These are phyloP conservation scores for Halcyon chelicuti DNA, from an alignment of 2,797 vertebrate genomes.

Conservation along the genomic window DNA sequence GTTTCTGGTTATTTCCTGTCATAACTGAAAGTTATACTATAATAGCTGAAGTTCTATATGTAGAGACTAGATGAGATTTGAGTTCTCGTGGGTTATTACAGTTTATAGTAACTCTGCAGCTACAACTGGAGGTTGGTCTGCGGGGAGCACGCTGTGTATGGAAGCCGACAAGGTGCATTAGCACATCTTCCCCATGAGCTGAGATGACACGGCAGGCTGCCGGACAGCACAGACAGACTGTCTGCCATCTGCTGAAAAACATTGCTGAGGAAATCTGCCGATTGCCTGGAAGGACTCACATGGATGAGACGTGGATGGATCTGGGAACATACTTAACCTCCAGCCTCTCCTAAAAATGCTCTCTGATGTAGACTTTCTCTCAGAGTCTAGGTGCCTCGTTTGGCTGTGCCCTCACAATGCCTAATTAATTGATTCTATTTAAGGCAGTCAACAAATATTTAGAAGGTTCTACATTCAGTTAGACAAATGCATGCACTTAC, in stretches of 20 bases:
- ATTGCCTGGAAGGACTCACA: neutral
- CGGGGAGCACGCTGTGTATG: neutral
- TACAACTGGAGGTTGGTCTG: neutral
- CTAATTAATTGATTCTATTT: neutral
- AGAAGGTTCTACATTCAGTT: neutral
- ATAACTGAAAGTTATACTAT: neutral
- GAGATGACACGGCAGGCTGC: neutral
- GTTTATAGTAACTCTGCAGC: neutral
- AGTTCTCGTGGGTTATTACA: neutral
- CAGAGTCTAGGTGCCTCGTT: neutral
- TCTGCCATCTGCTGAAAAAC: neutral
- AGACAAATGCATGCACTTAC: constrained; percentile 36
- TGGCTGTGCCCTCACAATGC: neutral
- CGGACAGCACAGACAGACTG: neutral
- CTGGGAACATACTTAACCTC: neutral
- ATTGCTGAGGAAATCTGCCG: neutral
- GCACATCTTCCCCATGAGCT: rapidly evolving
- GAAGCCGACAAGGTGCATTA: neutral
- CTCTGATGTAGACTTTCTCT: neutral
- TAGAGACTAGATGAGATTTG: neutral
- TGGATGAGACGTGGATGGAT: neutral
- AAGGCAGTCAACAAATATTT: neutral
- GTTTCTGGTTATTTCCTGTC: neutral
- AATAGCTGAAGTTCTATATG: neutral
- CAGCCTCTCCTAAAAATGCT: neutral